Percentiles rank a stretch among this genome's conserved stretches.
These are phyloP conservation scores for Formica aserva DNA, from an alignment of 2,888 invertebrate species.

Conservation along the genomic window DNA sequence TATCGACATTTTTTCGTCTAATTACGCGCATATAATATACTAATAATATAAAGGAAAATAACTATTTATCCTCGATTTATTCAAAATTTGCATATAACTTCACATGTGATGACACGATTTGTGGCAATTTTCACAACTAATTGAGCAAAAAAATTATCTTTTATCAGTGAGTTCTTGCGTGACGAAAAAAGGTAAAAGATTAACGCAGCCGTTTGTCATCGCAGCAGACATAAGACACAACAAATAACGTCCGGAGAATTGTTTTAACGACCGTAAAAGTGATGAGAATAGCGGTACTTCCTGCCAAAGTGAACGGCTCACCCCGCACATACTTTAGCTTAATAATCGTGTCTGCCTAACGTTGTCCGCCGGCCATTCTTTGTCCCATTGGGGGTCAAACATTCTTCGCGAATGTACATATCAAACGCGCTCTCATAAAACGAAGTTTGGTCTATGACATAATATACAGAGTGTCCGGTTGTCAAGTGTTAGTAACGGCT, in stretches of 20 bases:
- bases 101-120: not conserved
- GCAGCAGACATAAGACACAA: constrained; percentile 10
- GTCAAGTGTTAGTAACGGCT: constrained; percentile 27
- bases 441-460: constrained; percentile 11
- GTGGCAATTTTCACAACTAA: not conserved
- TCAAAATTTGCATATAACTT: not conserved
- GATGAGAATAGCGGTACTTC: constrained; percentile 51
- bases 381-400: constrained; percentile 36
- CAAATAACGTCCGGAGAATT: constrained; percentile 46
- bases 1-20: not conserved
- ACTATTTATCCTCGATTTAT: not conserved
- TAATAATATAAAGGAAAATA: not conserved
- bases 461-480: constrained; percentile 21
- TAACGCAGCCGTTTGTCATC: not conserved
- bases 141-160: not conserved
- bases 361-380: constrained; percentile 29
- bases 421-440: constrained; percentile 23
- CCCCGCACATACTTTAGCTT: constrained; percentile 55
- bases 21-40: not conserved
- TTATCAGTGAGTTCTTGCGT: not conserved
- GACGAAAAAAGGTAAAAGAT: not conserved
- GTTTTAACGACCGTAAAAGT: constrained; percentile 56
- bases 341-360: constrained; percentile 45
- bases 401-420: constrained; percentile 40
- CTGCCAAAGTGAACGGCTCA: constrained; percentile 46